Base-by-base conservation (phyloP, 2,113 vertebrate genomes). In the Engystomops pustulosus region DNA sequence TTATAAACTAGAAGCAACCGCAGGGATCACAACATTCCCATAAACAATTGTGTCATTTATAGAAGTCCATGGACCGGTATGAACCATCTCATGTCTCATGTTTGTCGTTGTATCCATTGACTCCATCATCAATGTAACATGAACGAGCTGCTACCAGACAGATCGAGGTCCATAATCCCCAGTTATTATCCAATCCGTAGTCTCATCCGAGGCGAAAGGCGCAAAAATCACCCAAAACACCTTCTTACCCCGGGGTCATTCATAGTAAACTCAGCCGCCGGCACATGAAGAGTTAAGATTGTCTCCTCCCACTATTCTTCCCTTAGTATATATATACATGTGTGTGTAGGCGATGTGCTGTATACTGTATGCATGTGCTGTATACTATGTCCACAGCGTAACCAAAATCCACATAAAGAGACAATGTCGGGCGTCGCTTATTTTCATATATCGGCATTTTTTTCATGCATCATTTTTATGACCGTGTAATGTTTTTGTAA, bases 401-500 rank as follows among this genome's bases (percentile, higher is more conserved):
- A 84, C 34, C 34, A 84, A 55, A 69, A 25, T 47, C 36, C 34
- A 36, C 30, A 84, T 51, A 65, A 55, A 10, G 53, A 36, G 41
- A 38, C 53, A 51, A 47, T 25, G 55, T 75, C 41, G 51, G 32
- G 18, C 32, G 38, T 68, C 62, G 36, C 27, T 44, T 74, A 30
- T 8, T 47, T 49, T 49, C 25, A 1, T 49, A 45, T 68, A 34
- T 74, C 23, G 45, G n/a, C 7, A 76, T 36, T 83, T 89, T 89
- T 94, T 93, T 92, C 89, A 90, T 85, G 89, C 32, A 0, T 85
- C 80, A 89, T 90, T 90, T 90, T 89, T 89, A 85, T 74, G 69
- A 86, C 75, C 15, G 75, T 85, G 86, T 89, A 88, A 88, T 89
- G 88, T 91, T 91, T n/a, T 88, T 34, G 38, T 90, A 89, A 91